Conservation (phyloP, 2,113 vertebrate genomes). For the Rhinoptilus africanus region DNA sequence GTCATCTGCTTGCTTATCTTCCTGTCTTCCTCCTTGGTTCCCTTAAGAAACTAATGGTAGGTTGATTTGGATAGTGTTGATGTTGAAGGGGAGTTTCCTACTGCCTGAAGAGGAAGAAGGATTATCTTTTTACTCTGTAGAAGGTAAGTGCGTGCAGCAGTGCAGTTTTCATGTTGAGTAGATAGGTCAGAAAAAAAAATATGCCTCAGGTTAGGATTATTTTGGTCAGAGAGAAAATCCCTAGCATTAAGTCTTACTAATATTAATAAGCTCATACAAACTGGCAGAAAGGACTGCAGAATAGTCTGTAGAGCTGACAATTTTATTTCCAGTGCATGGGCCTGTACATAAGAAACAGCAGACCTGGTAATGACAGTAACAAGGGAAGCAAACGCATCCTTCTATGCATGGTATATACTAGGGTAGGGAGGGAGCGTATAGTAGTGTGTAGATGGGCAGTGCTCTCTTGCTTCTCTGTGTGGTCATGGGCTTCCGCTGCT, state of each 20-base stretch:
- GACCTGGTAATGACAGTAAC: not conserved
- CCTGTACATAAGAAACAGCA: not conserved
- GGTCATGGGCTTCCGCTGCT: not conserved
- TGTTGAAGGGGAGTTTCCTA: not conserved
- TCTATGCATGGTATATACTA: rapidly evolving
- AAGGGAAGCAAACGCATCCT: not conserved
- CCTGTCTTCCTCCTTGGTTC: not conserved
- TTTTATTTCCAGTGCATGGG: not conserved
- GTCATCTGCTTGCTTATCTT: not conserved
- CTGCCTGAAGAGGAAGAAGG: not conserved
- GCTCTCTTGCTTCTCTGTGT: not conserved
- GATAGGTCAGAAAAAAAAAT: not conserved
- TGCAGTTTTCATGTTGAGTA: not conserved
- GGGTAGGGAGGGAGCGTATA: rapidly evolving
- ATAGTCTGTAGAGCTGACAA: not conserved
- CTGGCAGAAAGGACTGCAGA: not conserved
- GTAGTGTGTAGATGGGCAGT: rapidly evolving
- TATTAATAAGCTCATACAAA: not conserved
- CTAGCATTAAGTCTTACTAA: not conserved
- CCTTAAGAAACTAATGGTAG: not conserved
- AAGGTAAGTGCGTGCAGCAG: not conserved
- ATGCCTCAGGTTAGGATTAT: not conserved
- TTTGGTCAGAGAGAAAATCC: not conserved
- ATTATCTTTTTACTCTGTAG: not conserved
- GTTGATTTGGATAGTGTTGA: not conserved